phyloP scores from a whole-genome alignment of 2,888 invertebrate species.

The Geophilus truncorum region DNA sequence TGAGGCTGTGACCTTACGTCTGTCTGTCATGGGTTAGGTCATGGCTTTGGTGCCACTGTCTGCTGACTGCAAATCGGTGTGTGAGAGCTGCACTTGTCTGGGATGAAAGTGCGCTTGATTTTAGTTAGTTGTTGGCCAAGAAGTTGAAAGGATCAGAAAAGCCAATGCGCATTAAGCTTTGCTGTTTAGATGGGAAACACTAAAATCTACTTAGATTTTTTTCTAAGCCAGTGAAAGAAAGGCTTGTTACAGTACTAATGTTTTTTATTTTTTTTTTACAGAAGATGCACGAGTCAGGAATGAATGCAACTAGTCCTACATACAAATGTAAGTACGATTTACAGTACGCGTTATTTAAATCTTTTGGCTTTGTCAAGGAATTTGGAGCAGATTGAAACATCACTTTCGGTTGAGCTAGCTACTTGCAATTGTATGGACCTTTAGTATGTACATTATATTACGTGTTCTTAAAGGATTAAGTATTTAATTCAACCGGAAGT shows the following conservation, averaged over 20 bases:
- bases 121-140: neutral
- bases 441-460: no score
- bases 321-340: no score
- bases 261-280: neutral
- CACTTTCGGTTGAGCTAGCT: no score
- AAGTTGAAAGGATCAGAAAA: neutral
- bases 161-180: neutral
- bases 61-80: conserved; percentile 8
- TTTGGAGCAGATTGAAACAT: no score
- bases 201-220: neutral
- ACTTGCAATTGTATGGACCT: no score
- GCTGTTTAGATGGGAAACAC: neutral
- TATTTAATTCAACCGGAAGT: no score
- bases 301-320: no score
- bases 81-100: neutral
- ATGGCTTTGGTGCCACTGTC: neutral
- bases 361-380: no score
- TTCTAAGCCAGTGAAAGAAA: no score
- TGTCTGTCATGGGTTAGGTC: conserved; percentile 3
- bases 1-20: neutral
- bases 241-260: neutral
- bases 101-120: neutral
- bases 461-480: no score
- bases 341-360: no score
- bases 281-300: no score